phyloP scores from a whole-genome alignment of 2,888 invertebrate genomes.

The Oligia strigilis region DNA sequence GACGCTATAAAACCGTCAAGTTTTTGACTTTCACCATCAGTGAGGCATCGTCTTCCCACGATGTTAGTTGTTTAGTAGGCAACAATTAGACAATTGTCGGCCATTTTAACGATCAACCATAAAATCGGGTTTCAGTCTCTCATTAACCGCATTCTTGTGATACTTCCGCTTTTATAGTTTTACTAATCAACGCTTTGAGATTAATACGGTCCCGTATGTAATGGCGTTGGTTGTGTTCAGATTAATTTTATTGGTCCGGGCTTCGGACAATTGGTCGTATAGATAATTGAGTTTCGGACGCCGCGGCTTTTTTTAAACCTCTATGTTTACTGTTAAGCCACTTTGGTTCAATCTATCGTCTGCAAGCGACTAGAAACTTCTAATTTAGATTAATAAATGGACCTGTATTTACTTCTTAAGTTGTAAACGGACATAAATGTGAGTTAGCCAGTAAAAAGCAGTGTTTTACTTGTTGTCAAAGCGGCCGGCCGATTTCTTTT shows the following conservation, averaged over 20 bases:
- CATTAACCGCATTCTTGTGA: conserved; percentile 90
- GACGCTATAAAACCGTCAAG: conserved; percentile 84
- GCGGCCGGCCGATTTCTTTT: conserved; percentile 55
- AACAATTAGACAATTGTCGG: conserved; percentile 91
- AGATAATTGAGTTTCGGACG: conserved; percentile 88
- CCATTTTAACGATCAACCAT: conserved; percentile 89
- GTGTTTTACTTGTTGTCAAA: conserved; percentile 63
- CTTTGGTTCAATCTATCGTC: conserved; percentile 76
- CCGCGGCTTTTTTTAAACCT: conserved; percentile 80
- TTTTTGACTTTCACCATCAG: conserved; percentile 87
- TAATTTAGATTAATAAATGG: conserved; percentile 78
- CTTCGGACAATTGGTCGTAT: conserved; percentile 88
- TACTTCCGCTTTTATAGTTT: conserved; percentile 91
- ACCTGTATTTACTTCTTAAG: conserved; percentile 56
- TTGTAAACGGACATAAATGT: conserved; percentile 51
- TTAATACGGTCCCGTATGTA: conserved; percentile 88
- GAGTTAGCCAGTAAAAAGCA: conserved; percentile 47
- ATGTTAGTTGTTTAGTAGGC: conserved; percentile 84
- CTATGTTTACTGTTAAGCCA: conserved; percentile 83
- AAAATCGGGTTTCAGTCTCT: conserved; percentile 89
- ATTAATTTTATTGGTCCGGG: conserved; percentile 88
- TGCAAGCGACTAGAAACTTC: conserved; percentile 72
- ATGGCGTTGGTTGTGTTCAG: conserved; percentile 86
- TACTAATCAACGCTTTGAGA: conserved; percentile 90
- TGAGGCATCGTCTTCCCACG: conserved; percentile 87